phyloP scores from a whole-genome alignment of 1,140 invertebrate genomes.

The Lysiphlebus fabarum region DNA sequence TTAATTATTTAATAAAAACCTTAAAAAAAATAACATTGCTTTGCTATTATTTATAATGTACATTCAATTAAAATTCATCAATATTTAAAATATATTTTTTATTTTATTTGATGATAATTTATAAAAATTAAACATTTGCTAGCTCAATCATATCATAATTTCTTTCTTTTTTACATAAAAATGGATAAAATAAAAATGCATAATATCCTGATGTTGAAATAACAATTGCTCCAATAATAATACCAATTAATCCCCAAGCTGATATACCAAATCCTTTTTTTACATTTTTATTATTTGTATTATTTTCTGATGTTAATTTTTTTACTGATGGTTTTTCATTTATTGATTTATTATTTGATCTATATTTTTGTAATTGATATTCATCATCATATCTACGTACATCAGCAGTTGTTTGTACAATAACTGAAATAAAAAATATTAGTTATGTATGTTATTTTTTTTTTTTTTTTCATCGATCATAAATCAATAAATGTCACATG shows the following conservation, averaged over 20 bases:
- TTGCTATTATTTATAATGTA: neutral
- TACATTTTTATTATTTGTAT: neutral
- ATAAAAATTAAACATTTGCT: conserved; percentile 32
- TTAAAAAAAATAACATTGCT: conserved; percentile 1
- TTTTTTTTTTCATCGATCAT: too few relatives aligned
- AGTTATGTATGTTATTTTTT: too few relatives aligned
- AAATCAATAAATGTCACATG: too few relatives aligned
- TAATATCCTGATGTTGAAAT: conserved; percentile 59
- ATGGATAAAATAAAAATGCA: conserved; percentile 61
- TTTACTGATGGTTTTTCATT: neutral
- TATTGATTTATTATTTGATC: neutral
- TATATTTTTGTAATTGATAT: neutral
- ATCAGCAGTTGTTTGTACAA: too few relatives aligned
- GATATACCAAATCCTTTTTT: conserved; percentile 55
- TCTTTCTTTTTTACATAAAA: conserved; percentile 58
- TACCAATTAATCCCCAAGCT: conserved; percentile 60
- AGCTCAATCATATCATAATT: conserved; percentile 63
- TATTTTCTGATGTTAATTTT: neutral
- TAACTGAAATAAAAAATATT: too few relatives aligned
- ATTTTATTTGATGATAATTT: too few relatives aligned
- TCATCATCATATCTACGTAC: too few relatives aligned
- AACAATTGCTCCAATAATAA: conserved; percentile 57
- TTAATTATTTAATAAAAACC: too few relatives aligned
- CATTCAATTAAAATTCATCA: too few relatives aligned
- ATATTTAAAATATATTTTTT: neutral